Conservation (phyloP, 2,888 invertebrate species). For the Agrilus mali region DNA sequence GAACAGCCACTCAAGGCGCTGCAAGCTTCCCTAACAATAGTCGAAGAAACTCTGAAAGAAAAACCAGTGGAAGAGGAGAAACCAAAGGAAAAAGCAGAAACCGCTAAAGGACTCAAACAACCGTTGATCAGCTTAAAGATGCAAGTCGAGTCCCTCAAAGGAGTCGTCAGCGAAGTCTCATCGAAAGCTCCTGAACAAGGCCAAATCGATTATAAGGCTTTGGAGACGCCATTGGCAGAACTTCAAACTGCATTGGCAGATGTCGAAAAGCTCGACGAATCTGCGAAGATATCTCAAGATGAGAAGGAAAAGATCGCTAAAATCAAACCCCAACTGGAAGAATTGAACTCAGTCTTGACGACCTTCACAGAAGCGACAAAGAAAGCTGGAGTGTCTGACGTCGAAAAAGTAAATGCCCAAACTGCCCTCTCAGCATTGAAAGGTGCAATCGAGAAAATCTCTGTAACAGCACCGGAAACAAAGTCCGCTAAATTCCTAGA, state of each 20-base stretch:
- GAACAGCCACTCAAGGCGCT: background rate
- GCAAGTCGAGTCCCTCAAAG: too few relatives aligned
- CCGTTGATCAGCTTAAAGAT: too few relatives aligned
- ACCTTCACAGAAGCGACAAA: constrained; percentile 3
- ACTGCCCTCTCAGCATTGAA: constrained; percentile 12
- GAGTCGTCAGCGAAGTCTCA: too few relatives aligned
- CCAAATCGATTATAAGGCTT: background rate
- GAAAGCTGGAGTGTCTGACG: constrained; percentile 13
- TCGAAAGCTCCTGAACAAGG: too few relatives aligned
- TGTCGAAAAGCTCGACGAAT: background rate
- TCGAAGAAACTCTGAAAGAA: background rate
- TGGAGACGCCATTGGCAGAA: constrained; percentile 5
- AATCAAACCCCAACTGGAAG: too few relatives aligned
- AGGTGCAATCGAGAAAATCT: constrained; percentile 4
- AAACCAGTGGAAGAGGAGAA: too few relatives aligned
- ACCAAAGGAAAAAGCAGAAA: too few relatives aligned
- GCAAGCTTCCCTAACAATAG: background rate
- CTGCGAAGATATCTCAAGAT: too few relatives aligned
- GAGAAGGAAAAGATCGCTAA: too few relatives aligned
- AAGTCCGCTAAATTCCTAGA: constrained; percentile 1
- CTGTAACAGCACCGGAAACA: background rate
- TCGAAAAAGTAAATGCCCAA: constrained; percentile 11
- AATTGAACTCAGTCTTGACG: too few relatives aligned
- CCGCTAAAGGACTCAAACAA: too few relatives aligned
- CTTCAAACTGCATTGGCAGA: constrained; percentile 1